Evolutionary conservation across 1,140 invertebrate genomes (phyloP), one percentile per base, ranked within the genome.

Genomic region (Saccostrea glomerata): DNA sequence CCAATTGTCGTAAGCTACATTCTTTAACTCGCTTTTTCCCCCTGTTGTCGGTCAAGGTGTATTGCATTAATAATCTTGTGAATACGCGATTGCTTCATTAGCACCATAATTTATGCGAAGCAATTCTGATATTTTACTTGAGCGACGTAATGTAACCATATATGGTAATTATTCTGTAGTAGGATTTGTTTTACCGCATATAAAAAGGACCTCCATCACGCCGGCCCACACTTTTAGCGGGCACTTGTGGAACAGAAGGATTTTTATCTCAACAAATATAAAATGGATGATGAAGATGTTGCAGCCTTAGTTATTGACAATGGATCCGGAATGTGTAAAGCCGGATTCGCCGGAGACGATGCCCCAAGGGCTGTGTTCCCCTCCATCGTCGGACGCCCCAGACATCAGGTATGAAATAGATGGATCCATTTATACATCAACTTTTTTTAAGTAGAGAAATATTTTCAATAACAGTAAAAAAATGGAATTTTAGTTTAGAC

Each of bases 311-410:
- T 97, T 92, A 97, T 97, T 92, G 97, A 97, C 96, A 98, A 98
- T 96, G 98, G 98, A 91, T 98, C 98, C 96, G 98, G 98, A 94
- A 98, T 99, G 98, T 92, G 91, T 95, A 96, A 96, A 91, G 96
- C 96, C 91, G 96, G 96, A 90, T 96, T 97, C 91, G 96, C 96
- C 91, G 96, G 96, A 91, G 96, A 96, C 93, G 96, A 96, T 92
- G 96, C 86, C 55, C 86, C 86, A 47, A 54, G 86, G 25, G 86
- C 86, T 55, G 86, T 87, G 70, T 87, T 87, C 47, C 86, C 86
- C 54, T 87, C 86, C 54, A 87, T 87, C 36, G 86, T 87, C 4
- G 86, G 86, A 40, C 47, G 86, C 25, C 86, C 86, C 88, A 87
- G 93, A 92, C 86, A 92, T 95, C 85, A 86, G 85, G 85, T 86